Conservation (phyloP, 2,113 vertebrate species). For the Choloepus hoffmanni region DNA sequence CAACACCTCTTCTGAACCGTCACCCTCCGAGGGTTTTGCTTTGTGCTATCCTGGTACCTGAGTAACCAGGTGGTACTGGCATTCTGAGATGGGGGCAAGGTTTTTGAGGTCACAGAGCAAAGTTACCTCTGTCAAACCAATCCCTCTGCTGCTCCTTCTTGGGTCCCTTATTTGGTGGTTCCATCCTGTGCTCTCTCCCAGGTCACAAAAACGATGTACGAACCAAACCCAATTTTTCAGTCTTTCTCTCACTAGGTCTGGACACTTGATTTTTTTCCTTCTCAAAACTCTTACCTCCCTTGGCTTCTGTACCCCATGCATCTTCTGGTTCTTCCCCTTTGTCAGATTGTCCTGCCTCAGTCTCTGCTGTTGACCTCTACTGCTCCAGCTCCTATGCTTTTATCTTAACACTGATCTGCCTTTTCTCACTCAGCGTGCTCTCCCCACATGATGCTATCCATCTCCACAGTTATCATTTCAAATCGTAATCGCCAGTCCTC, state of each 20-base stretch:
- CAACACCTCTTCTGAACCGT: neutral
- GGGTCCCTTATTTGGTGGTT: accelerated
- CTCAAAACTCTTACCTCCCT: accelerated
- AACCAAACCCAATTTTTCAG: neutral
- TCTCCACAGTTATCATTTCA: neutral
- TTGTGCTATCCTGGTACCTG: accelerated
- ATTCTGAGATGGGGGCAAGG: neutral
- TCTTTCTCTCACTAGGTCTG: neutral
- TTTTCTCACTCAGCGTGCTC: neutral
- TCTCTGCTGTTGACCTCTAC: neutral
- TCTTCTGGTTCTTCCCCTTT: neutral
- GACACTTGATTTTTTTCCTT: neutral
- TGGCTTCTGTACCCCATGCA: accelerated
- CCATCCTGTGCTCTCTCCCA: neutral
- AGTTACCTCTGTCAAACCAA: neutral
- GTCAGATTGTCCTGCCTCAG: neutral
- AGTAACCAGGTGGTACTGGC: neutral
- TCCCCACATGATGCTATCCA: accelerated
- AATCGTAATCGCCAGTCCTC: neutral
- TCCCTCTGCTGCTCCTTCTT: accelerated
- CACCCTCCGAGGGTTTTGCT: too few species aligned
- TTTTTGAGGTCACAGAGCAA: neutral
- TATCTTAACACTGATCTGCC: accelerated
- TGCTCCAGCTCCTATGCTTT: neutral
- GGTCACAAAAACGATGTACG: neutral